Base-by-base conservation (phyloP, 1,140 invertebrate species). In the Trichonephila clavata region DNA sequence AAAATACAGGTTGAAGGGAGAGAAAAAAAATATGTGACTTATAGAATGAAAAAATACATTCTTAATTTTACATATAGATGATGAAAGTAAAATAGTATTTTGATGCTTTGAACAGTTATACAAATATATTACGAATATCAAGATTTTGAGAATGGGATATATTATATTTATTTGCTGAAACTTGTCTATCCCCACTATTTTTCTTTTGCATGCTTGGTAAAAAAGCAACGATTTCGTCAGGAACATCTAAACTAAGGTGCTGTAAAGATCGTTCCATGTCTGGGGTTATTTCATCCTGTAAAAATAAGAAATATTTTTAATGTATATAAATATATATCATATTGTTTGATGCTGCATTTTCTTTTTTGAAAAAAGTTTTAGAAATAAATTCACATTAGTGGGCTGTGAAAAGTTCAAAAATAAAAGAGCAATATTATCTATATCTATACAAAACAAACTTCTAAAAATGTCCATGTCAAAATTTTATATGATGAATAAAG, bases 241-340 rank as follows among this genome's bases (percentile, higher is more conserved):
- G 81, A 24, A 84, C 90, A 65, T 92, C 90, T 65, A 92, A 63
- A 50, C 61, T 84, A 6, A 92, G 80, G 50, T 92, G 80, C 60
- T 92, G 80, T 16, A 92, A 27, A 6, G 90, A 83, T 43, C 90
- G 24, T 92, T 92, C 90, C 90, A 92, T 92, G 32, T 92, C 90
- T 43, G 90, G 90, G 7, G 90, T 92, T 43, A 92, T 92, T 43
- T 92, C 90, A 65, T 92, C 90, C 90, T 77, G 50, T 77, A 32
- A 77, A 39, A 77, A 14, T 32, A 71, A 63, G 27, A 32, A 63
- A n/a, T 86, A 10, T 39, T 39, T 39, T 39, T 39, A 39, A 39
- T 39, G 32, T 39, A 39, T 39, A 39, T 39, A 39, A 39, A 39
- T 39, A 39, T 39, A 39, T 39, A 39, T 39, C 2, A 39, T 39